Evolutionary conservation across 2,888 invertebrate species (phyloP).

Genomic region (Microlaimidae sp.): DNA sequence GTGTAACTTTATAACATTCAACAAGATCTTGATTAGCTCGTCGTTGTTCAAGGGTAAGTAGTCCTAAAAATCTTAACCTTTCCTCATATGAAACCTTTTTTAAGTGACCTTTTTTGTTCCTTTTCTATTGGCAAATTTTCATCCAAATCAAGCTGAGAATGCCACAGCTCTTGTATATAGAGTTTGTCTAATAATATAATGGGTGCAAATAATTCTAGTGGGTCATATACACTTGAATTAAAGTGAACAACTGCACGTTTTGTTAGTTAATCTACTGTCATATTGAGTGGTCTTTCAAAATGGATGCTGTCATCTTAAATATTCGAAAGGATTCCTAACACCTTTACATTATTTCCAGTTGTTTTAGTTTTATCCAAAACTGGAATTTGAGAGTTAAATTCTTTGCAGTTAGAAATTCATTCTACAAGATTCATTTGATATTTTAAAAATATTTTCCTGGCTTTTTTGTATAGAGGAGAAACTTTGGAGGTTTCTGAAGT

Average conservation of each 20-base stretch:
- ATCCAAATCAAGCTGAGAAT: conserved; percentile 21
- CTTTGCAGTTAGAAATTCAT: conserved; percentile 8
- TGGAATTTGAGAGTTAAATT: neutral
- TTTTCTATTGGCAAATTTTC: conserved; percentile 16
- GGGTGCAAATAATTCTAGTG: conserved; percentile 18
- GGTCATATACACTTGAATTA: conserved; percentile 19
- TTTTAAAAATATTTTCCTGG: conserved; percentile 15
- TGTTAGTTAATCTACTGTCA: conserved; percentile 1
- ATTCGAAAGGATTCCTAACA: conserved; percentile 7
- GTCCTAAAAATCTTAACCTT: no score
- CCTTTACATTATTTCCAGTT: neutral
- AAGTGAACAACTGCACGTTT: conserved; percentile 16
- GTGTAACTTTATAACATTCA: no score
- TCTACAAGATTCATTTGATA: conserved; percentile 12
- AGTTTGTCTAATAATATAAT: conserved; percentile 18
- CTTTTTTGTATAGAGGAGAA: neutral
- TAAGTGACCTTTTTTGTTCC: no score
- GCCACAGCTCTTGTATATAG: conserved; percentile 24
- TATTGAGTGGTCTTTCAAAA: neutral
- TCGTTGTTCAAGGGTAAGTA: no score
- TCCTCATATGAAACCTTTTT: no score
- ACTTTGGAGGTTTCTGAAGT: conserved; percentile 11
- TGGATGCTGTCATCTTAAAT: neutral
- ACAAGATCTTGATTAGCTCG: no score
- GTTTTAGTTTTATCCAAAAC: neutral